These are phyloP conservation scores for Haliclona indistincta DNA, from an alignment of 37 sponge, comb jelly and placozoan genomes.

Conservation along the genomic window DNA sequence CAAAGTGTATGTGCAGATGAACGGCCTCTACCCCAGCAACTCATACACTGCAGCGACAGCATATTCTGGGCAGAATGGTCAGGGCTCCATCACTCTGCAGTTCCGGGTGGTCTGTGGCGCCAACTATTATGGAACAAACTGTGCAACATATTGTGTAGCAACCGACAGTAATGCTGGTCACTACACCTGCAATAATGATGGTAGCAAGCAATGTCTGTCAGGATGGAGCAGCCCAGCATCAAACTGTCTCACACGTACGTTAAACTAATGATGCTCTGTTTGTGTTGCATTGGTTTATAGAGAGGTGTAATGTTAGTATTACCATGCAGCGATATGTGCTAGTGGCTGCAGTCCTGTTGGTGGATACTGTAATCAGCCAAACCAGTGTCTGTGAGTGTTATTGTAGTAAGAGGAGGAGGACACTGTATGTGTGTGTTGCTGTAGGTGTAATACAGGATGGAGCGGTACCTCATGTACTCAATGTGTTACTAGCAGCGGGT, in stretches of 20 bases:
- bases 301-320: background rate
- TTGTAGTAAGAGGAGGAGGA: background rate
- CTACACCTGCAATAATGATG: slow-evolving; percentile 30
- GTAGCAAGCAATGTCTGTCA: slow-evolving; percentile 17
- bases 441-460: background rate
- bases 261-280: background rate
- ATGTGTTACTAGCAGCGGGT: background rate
- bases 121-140: slow-evolving; percentile 30
- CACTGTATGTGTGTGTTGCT: background rate
- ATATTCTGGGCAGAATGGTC: background rate
- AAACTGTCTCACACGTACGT: slow-evolving; percentile 2
- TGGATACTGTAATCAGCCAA: background rate
- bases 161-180: slow-evolving; percentile 26
- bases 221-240: slow-evolving; percentile 1
- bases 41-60: background rate
- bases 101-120: slow-evolving; percentile 21
- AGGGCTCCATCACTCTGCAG: background rate
- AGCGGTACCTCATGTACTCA: background rate
- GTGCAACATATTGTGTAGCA: slow-evolving; percentile 17
- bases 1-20: background rate
- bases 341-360: slow-evolving; percentile 2
- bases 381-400: background rate
- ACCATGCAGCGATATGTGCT: background rate
- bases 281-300: no score
- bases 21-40: background rate